These are phyloP conservation scores for Cydia fagiglandana DNA, from an alignment of 1,140 invertebrate genomes.

Conservation along the genomic window DNA sequence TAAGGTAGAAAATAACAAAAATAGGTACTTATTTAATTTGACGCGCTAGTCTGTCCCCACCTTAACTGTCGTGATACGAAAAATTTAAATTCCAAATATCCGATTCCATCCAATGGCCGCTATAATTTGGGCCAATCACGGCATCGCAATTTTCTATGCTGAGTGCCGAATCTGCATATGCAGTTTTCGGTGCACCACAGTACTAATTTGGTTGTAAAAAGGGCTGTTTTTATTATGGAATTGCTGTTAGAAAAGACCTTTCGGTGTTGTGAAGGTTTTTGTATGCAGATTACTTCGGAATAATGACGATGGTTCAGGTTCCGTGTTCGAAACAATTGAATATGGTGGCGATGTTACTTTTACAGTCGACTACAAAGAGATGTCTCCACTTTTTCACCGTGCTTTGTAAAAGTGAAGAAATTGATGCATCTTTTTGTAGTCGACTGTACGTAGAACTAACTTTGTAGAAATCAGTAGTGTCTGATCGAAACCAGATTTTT, in stretches of 20 bases:
- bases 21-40: background rate
- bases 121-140: conserved; percentile 11
- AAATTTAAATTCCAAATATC: conserved; percentile 16
- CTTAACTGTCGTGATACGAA: background rate
- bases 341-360: background rate
- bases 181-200: conserved; percentile 9
- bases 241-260: background rate
- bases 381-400: no score
- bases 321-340: conserved; percentile 3
- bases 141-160: conserved; percentile 18
- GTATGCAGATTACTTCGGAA: conserved; percentile 4
- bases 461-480: no score
- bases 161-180: conserved; percentile 16
- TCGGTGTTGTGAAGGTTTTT: background rate
- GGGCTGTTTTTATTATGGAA: background rate
- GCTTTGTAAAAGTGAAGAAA: no score
- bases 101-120: conserved; percentile 5
- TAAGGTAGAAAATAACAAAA: background rate
- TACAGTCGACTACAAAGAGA: no score
- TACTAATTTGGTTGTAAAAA: background rate
- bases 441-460: no score
- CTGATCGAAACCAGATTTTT: no score
- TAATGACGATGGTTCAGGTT: background rate
- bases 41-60: background rate
- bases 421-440: no score